phyloP scores from a whole-genome alignment of 1,140 invertebrate species.

The Pseudobourletiella spinata region DNA sequence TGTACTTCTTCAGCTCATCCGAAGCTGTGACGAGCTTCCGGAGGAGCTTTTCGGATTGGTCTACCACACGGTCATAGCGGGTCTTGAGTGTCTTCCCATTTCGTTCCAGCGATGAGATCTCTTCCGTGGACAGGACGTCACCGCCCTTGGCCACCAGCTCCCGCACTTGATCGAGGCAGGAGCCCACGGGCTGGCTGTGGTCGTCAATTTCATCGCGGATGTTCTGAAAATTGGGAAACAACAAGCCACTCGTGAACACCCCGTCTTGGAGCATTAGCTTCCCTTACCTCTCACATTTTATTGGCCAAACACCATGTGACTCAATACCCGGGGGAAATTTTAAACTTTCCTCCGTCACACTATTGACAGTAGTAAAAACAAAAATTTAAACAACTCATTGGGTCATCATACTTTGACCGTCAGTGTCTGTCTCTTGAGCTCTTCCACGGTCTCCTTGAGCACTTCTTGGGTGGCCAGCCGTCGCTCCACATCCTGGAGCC shows the following conservation, averaged over 20 bases:
- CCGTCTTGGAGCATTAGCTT: too few species aligned
- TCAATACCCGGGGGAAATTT: too few species aligned
- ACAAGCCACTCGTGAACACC: not conserved
- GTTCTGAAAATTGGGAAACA: constrained; percentile 48
- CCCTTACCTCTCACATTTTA: too few species aligned
- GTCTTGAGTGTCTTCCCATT: constrained; percentile 72
- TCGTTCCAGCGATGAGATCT: constrained; percentile 75
- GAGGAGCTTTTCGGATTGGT: constrained; percentile 67
- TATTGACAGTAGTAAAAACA: not conserved
- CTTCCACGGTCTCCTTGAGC: constrained; percentile 77
- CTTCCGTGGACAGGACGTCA: constrained; percentile 79
- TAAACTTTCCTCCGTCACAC: too few species aligned
- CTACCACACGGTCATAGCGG: constrained; percentile 68
- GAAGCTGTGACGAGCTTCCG: constrained; percentile 64
- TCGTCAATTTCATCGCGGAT: constrained; percentile 84
- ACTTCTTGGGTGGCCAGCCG: constrained; percentile 77
- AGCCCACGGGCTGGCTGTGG: constrained; percentile 72
- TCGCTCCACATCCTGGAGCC: constrained; percentile 77
- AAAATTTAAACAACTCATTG: not conserved
- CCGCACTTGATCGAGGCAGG: constrained; percentile 81
- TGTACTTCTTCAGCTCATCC: constrained; percentile 81
- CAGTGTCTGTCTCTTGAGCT: constrained; percentile 81
- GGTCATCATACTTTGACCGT: constrained; percentile 60
- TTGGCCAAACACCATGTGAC: too few species aligned
- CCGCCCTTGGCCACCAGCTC: constrained; percentile 80